These are phyloP conservation scores for Oryzias woworae DNA, from an alignment of 2,113 vertebrate genomes.

Conservation along the genomic window DNA sequence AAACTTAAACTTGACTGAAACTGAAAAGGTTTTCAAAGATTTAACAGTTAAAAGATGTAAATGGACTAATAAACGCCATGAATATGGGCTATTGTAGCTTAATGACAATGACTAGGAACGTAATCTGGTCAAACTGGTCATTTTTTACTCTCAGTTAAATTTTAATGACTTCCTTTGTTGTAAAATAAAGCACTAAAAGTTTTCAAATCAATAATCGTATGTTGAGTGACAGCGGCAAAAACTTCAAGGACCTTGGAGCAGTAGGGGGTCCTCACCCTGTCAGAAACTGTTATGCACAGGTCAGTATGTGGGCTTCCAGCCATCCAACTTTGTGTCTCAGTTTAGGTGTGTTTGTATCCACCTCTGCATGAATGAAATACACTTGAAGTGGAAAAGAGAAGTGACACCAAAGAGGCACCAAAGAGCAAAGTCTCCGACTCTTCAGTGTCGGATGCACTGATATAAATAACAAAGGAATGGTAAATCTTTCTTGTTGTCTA, in stretches of 20 bases:
- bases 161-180: too few relatives aligned
- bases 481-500: constrained; percentile 35
- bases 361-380: constrained; percentile 7
- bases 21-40: too few relatives aligned
- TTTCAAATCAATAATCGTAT: neutral
- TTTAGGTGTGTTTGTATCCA: constrained; percentile 1
- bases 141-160: too few relatives aligned
- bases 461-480: constrained; percentile 38
- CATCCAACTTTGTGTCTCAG: neutral
- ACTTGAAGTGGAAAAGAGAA: constrained; percentile 20
- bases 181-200: neutral
- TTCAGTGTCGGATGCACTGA: constrained; percentile 15
- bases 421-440: constrained; percentile 11
- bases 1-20: too few relatives aligned
- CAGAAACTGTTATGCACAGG: constrained; percentile 3
- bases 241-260: too few relatives aligned
- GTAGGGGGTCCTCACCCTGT: constrained; percentile 11
- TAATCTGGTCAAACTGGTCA: too few relatives aligned
- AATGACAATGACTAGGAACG: too few relatives aligned
- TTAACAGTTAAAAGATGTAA: too few relatives aligned
- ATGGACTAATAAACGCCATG: too few relatives aligned
- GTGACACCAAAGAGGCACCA: constrained; percentile 24
- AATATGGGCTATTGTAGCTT: too few relatives aligned
- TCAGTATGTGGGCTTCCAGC: constrained; percentile 1
- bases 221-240: constrained; percentile 24